A percentile compares a stretch with the other conserved stretches of the same genome.
Conservation (phyloP, 2,797 vertebrate species). For the Esox lucius region DNA sequence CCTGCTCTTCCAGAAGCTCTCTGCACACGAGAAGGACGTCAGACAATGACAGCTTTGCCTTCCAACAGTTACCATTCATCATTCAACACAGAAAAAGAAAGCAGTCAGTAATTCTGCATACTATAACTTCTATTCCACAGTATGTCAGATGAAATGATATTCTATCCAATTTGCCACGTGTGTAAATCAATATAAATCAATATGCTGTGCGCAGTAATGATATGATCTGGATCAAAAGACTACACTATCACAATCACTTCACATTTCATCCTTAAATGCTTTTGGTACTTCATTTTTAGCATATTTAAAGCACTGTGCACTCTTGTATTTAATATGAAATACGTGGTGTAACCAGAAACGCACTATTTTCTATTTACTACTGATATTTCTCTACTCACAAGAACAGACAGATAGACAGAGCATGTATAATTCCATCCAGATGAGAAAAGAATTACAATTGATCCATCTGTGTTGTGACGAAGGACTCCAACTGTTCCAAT, state of each 20-base stretch:
- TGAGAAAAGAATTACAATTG: slow-evolving; percentile 72
- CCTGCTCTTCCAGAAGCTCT: neutral
- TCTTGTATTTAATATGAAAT: neutral
- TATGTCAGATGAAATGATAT: no score
- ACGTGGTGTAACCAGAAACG: neutral
- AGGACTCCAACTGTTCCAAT: slow-evolving; percentile 57
- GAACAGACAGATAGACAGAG: slow-evolving; percentile 12
- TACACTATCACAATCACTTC: neutral
- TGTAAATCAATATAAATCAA: neutral
- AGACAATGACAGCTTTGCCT: neutral
- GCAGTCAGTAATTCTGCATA: neutral
- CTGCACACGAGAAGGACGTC: neutral
- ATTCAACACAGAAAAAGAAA: neutral
- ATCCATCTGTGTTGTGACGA: slow-evolving; percentile 64
- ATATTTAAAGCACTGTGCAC: neutral
- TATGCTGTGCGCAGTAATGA: neutral
- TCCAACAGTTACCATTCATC: neutral
- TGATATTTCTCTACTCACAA: neutral
- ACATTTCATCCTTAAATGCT: neutral
- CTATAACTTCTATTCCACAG: neutral
- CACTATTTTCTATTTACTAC: neutral
- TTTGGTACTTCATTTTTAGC: neutral
- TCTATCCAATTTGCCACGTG: neutral
- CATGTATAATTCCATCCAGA: slow-evolving; percentile 57
- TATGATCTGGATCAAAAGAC: neutral